Evolutionary conservation across 2,113 vertebrate species (phyloP).

Genomic region (Prochilodus magdalenae): DNA sequence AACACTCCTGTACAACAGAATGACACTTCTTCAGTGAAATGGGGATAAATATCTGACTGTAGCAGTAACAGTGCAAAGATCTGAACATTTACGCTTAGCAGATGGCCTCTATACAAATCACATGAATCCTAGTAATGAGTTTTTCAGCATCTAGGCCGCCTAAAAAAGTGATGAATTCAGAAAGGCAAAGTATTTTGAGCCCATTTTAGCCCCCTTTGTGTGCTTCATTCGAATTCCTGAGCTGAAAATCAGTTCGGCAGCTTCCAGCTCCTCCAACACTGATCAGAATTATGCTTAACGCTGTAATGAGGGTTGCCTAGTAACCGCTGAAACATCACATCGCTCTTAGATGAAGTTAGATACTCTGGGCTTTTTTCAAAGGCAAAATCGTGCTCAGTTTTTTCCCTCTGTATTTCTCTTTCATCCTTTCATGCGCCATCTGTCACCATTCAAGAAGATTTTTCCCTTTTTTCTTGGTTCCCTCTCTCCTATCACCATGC

Average conservation of each 20-base stretch:
- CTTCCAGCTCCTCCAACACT: conserved; percentile 51
- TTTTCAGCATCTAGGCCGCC: background rate
- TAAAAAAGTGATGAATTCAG: conserved; percentile 2
- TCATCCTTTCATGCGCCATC: conserved; percentile 73
- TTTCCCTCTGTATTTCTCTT: conserved; percentile 55
- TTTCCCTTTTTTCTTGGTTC: conserved; percentile 35
- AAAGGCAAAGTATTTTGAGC: conserved; percentile 18
- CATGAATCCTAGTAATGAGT: conserved; percentile 10
- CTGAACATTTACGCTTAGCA: background rate
- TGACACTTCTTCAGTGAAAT: no score
- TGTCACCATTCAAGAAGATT: conserved; percentile 65
- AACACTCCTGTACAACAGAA: background rate
- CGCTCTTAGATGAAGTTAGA: conserved; percentile 61
- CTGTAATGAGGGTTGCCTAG: conserved; percentile 75
- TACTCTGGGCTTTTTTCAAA: conserved; percentile 60
- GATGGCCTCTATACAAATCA: background rate
- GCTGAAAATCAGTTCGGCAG: conserved; percentile 47
- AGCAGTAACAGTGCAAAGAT: background rate
- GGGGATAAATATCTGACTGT: background rate
- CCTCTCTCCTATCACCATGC: conserved; percentile 57
- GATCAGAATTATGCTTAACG: conserved; percentile 43
- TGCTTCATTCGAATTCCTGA: conserved; percentile 49
- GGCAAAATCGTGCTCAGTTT: conserved; percentile 50
- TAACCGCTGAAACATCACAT: conserved; percentile 70
- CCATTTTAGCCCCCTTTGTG: background rate